These are phyloP conservation scores for Nibea coibor DNA, from an alignment of 2,113 vertebrate genomes.

Conservation along the genomic window DNA sequence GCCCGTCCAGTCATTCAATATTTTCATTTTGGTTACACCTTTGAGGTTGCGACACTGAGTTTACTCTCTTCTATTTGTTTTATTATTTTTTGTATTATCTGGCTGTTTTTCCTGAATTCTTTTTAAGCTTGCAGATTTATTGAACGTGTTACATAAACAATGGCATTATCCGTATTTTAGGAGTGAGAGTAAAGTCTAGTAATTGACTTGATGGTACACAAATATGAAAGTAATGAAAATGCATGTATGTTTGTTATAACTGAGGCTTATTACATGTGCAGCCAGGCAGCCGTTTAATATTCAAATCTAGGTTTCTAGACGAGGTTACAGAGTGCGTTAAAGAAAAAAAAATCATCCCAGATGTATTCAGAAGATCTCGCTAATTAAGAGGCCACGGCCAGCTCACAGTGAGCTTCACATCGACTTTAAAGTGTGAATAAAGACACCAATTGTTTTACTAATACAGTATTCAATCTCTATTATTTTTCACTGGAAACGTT, in stretches of 20 bases:
- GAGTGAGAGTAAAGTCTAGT: background rate
- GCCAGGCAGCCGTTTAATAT: conserved; percentile 22
- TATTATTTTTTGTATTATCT: background rate
- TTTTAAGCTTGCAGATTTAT: background rate
- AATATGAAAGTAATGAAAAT: conserved; percentile 1
- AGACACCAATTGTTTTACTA: conserved; percentile 1
- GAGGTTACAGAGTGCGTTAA: background rate
- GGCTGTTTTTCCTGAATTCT: background rate
- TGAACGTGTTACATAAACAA: background rate
- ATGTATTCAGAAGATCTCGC: conserved; percentile 3
- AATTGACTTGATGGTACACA: background rate
- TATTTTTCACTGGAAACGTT: background rate
- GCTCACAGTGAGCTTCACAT: conserved; percentile 1
- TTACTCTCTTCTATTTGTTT: background rate
- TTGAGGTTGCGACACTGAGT: background rate
- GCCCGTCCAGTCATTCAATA: background rate
- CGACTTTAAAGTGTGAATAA: background rate
- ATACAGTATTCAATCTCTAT: background rate
- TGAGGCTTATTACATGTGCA: background rate
- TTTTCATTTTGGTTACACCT: background rate
- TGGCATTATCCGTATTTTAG: background rate
- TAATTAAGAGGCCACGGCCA: background rate
- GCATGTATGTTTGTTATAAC: background rate
- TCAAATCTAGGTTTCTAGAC: conserved; percentile 23
- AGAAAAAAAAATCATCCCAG: background rate